These are phyloP conservation scores for Rhynchonycteris naso DNA, from an alignment of 2,797 vertebrate species.

Conservation along the genomic window DNA sequence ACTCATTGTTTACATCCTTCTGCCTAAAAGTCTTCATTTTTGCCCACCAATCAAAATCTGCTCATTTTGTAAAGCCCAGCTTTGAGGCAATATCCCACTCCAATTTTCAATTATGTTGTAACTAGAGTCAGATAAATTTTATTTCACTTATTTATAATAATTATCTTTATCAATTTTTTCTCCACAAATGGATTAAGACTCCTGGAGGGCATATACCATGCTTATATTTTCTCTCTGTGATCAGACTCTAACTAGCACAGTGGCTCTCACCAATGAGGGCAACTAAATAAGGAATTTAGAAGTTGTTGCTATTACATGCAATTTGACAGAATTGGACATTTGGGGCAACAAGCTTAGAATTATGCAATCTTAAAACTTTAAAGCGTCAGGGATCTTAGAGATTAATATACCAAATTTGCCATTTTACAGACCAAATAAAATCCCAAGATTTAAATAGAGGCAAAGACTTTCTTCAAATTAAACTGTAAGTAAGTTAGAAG, in stretches of 20 bases:
- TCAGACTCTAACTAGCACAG: background rate
- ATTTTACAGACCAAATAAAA: background rate
- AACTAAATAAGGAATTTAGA: background rate
- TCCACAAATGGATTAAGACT: background rate
- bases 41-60: background rate
- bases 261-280: background rate
- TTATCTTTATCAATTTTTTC: background rate
- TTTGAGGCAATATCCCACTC: background rate
- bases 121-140: background rate
- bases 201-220: background rate
- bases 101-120: background rate
- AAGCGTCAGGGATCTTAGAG: background rate
- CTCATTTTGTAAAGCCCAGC: background rate
- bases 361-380: background rate
- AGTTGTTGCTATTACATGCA: background rate
- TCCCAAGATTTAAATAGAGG: background rate
- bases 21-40: background rate
- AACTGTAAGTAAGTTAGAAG: background rate
- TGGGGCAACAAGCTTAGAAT: background rate
- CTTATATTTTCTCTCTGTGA: background rate
- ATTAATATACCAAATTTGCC: slow-evolving; percentile 16
- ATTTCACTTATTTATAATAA: background rate
- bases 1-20: background rate
- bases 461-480: background rate
- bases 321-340: slow-evolving; percentile 10